A percentile compares a stretch with the other conserved stretches of the same genome.
Conservation (phyloP, 2,888 invertebrate genomes). For the Acrobasis consociella region DNA sequence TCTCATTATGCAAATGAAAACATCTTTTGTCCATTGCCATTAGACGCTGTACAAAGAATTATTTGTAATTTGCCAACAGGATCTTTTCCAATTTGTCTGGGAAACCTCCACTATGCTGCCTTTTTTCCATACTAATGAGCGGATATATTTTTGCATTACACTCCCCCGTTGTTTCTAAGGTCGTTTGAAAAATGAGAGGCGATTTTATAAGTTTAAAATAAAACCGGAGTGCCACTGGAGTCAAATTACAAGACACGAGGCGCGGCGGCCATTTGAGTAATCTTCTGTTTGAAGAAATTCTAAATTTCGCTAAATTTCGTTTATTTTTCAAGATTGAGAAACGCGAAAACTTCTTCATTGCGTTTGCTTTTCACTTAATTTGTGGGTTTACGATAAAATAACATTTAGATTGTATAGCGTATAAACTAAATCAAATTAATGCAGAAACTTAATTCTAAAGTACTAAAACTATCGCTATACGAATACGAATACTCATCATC, state of each 20-base stretch:
- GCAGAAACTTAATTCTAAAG: too few species aligned
- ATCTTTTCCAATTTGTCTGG: constrained; percentile 66
- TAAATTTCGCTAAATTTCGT: constrained; percentile 17
- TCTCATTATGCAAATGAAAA: constrained; percentile 72
- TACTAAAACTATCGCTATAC: too few species aligned
- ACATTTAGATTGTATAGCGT: neutral
- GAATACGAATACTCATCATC: too few species aligned
- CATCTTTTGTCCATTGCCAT: constrained; percentile 67
- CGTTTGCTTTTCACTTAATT: constrained; percentile 1
- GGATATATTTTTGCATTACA: constrained; percentile 60
- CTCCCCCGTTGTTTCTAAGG: constrained; percentile 47
- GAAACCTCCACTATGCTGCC: constrained; percentile 41
- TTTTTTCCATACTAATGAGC: constrained; percentile 49
- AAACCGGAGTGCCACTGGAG: constrained; percentile 36
- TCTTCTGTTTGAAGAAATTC: constrained; percentile 18
- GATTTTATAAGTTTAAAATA: constrained; percentile 47
- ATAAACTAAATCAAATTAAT: neutral
- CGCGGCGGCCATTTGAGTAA: constrained; percentile 7
- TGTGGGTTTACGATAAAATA: neutral
- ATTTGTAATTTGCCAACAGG: constrained; percentile 68
- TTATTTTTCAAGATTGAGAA: constrained; percentile 5
- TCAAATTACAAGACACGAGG: constrained; percentile 22
- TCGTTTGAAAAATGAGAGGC: constrained; percentile 49
- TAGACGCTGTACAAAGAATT: constrained; percentile 61
- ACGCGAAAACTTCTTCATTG: constrained; percentile 9